phyloP scores from a whole-genome alignment of 92 coral and sea anemone genomes.

The Nematostella vectensis region DNA sequence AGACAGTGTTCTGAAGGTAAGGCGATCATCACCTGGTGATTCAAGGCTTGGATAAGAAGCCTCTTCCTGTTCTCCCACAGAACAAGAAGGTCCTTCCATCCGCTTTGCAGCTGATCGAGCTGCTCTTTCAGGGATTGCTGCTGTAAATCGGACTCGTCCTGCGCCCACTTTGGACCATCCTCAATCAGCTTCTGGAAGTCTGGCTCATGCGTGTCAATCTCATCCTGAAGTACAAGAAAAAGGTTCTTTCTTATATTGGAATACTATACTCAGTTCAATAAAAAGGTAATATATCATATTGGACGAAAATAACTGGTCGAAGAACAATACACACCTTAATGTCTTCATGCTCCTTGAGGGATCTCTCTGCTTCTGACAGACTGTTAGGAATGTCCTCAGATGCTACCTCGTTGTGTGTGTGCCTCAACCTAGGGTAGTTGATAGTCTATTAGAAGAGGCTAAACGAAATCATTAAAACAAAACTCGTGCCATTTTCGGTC shows the following conservation, averaged over 20 bases:
- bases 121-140: conserved; percentile 96
- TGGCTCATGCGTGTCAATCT: conserved; percentile 92
- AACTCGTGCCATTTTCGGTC: not conserved
- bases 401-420: conserved; percentile 83
- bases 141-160: conserved; percentile 92
- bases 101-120: conserved; percentile 78
- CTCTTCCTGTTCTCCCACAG: conserved; percentile 90
- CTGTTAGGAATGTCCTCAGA: conserved; percentile 91
- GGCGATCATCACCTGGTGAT: conserved; percentile 91
- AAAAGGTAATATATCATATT: too few species aligned
- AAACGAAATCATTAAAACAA: not conserved
- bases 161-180: conserved; percentile 97
- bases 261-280: too few species aligned
- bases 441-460: too few species aligned
- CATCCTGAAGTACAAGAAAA: conserved; percentile 46
- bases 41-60: conserved; percentile 80
- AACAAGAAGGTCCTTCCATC: conserved; percentile 91
- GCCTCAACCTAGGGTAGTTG: conserved; percentile 64
- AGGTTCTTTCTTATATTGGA: not conserved
- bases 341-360: conserved; percentile 91
- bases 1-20: too few species aligned
- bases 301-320: too few species aligned
- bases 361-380: conserved; percentile 84
- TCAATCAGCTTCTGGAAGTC: conserved; percentile 71
- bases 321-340: conserved; percentile 91